A percentile compares a stretch with the other conserved stretches of the same genome.
phyloP scores from a whole-genome alignment of 2,797 vertebrate genomes.

The Euphonia xanthogaster region DNA sequence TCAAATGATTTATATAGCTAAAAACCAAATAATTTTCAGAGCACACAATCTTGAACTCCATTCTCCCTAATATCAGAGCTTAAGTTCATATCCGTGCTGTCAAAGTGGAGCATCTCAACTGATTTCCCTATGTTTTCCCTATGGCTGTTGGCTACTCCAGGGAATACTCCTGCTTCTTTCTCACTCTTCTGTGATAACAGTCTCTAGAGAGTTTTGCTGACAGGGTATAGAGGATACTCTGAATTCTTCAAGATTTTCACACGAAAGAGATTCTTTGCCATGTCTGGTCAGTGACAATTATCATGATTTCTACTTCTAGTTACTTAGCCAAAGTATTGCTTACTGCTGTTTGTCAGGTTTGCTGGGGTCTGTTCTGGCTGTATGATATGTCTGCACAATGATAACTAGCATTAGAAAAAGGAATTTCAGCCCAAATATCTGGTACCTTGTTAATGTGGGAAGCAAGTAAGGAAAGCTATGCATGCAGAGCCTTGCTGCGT shows the following conservation, averaged over 20 bases:
- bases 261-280: background rate
- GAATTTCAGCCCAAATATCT: background rate
- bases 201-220: background rate
- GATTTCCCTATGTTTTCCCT: background rate
- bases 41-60: background rate
- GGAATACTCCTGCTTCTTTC: background rate
- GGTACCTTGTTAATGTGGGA: background rate
- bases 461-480: background rate
- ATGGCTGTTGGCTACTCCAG: background rate
- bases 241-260: background rate
- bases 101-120: background rate
- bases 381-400: background rate
- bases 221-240: background rate
- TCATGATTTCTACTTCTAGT: background rate
- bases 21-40: background rate
- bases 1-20: background rate
- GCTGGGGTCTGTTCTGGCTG: background rate
- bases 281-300: background rate
- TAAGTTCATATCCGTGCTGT: background rate
- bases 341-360: background rate
- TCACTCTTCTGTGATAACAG: background rate
- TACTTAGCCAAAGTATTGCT: background rate
- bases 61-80: background rate
- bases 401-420: background rate
- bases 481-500: background rate